Base-by-base conservation (phyloP, 2,113 vertebrate species). In the Apeltes quadracus region DNA sequence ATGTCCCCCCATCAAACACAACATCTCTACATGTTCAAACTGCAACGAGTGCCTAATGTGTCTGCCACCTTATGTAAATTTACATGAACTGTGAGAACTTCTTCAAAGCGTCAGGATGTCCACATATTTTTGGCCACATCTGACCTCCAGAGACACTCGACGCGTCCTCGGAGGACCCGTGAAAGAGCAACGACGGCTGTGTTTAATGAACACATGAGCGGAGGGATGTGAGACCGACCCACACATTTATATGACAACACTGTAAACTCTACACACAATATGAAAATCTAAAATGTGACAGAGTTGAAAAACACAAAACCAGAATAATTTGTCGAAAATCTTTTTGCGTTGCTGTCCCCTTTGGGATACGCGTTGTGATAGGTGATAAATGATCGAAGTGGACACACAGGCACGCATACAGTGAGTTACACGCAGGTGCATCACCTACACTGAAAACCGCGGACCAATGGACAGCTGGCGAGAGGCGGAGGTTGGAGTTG, bases 231-330 rank as follows among this genome's bases (percentile, higher is more conserved):
- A 59, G 29, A 70, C 4, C 15, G 44, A 39, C 9, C 9, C n/a
- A 8, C 23, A 36, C 9, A 20, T 34, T 43, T 36, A 69, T 61
- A 13, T 72, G 68, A 76, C 72, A 66, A 16, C 34, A 22, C 23
- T 50, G 64, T 23, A 34, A 34, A 34, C 29, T 32, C 3, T 32
- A 32, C 29, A 32, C 29, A 32, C 29, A 32, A 32, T 32, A 38
- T 18, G 58, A 66, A 44, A 39, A n/a, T 55, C 62, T 65, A n/a
- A 48, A 51, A 20, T 3, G n/a, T 63, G 62, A 72, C 63, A 54
- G 36, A 48, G 61, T 46, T 32, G 63, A 36, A 74, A 80, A 69
- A 74, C 63, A 25, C n/a, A 14, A 43, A 59, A 67, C 66, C 50
- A 48, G 53, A 74, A 62, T 18, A 62, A 65, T 53, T 14, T 20